Evolutionary conservation across 2,113 vertebrate genomes (phyloP).

Genomic region (Gymnocephalus cernua): DNA sequence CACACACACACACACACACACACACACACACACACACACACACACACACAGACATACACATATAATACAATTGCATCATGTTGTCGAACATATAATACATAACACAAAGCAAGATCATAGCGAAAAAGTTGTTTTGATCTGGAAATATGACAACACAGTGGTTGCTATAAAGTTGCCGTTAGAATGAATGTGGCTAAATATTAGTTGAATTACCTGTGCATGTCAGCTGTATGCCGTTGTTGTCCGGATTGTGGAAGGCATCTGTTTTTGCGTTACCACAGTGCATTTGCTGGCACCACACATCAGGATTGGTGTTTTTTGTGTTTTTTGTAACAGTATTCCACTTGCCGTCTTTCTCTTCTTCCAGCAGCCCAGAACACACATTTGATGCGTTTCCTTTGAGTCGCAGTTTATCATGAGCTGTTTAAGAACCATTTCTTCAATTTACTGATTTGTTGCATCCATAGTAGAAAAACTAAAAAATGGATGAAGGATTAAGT

Average conservation of each 20-base stretch:
- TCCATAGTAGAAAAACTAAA: too few species aligned
- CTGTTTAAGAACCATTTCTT: slow-evolving; percentile 48
- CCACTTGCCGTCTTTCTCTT: rapidly evolving
- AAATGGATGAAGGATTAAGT: too few species aligned
- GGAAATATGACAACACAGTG: too few species aligned
- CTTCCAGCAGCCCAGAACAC: slow-evolving; percentile 66
- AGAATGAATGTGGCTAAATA: not conserved
- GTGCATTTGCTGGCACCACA: slow-evolving; percentile 52
- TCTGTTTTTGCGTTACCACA: too few species aligned
- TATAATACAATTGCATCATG: too few species aligned
- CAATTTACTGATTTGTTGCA: not conserved
- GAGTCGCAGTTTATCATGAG: slow-evolving; percentile 29
- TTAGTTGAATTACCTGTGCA: slow-evolving; percentile 73
- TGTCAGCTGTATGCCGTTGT: not conserved
- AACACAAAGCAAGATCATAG: not conserved
- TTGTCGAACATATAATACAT: not conserved
- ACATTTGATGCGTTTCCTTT: not conserved
- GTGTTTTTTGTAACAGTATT: rapidly evolving
- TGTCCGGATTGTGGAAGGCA: rapidly evolving
- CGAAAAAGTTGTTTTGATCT: not conserved
- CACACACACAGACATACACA: too few species aligned
- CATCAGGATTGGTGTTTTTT: rapidly evolving
- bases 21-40: too few species aligned
- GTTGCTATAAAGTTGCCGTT: too few species aligned
- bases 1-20: too few species aligned